Conservation (phyloP, 30 jellyfish, hydroid and myxozoan species). For the Rhopilema esculentum region DNA sequence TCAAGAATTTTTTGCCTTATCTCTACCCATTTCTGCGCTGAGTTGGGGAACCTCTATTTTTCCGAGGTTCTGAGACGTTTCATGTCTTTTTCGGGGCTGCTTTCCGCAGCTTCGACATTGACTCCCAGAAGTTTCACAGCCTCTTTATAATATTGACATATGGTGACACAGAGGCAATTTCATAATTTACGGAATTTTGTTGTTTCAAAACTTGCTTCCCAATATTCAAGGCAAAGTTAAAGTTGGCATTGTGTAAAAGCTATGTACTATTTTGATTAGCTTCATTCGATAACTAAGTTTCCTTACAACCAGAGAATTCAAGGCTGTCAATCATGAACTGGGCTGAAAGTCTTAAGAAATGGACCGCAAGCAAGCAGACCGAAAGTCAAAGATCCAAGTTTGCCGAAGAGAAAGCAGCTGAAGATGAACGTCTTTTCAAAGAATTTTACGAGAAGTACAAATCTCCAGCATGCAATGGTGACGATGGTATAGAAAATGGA, state of each 20-base stretch:
- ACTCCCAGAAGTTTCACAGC: neutral
- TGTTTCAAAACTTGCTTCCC: too few species aligned
- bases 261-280: neutral
- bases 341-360: slow-evolving; percentile 60
- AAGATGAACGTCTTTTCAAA: slow-evolving; percentile 70
- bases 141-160: neutral
- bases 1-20: too few species aligned
- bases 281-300: neutral
- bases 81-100: too few species aligned
- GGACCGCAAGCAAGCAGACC: slow-evolving; percentile 58
- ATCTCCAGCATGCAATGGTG: neutral
- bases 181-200: neutral
- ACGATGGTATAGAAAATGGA: neutral
- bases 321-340: slow-evolving; percentile 34
- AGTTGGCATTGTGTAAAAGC: too few species aligned
- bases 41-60: too few species aligned
- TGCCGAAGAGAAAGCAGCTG: slow-evolving; percentile 65
- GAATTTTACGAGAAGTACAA: slow-evolving; percentile 76
- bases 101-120: neutral
- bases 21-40: too few species aligned
- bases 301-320: neutral
- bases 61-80: too few species aligned
- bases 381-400: neutral
- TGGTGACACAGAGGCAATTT: neutral
- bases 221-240: too few species aligned